A percentile compares a stretch with the other conserved stretches of the same genome.
Evolutionary conservation across 2,113 vertebrate genomes (phyloP).

Genomic region (Emydocephalus ijimae): DNA sequence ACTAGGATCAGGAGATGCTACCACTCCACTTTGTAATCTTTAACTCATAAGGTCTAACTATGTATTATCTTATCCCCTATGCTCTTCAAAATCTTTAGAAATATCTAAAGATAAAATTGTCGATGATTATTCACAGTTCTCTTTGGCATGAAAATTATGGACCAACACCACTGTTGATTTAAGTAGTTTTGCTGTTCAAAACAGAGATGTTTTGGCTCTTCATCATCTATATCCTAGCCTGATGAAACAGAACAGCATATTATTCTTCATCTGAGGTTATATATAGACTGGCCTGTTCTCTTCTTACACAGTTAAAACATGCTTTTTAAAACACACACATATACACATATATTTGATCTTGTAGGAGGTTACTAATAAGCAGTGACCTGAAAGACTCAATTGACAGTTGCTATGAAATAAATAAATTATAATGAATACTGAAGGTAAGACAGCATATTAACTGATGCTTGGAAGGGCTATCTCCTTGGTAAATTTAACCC

Average conservation of each 20-base stretch:
- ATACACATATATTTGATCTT: neutral
- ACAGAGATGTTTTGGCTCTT: neutral
- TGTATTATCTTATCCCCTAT: neutral
- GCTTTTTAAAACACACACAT: neutral
- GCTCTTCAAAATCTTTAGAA: neutral
- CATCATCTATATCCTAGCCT: neutral
- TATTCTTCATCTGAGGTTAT: neutral
- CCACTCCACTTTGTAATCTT: neutral
- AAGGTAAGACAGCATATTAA: neutral
- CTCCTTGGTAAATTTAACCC: neutral
- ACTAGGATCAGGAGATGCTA: neutral
- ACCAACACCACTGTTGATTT: neutral
- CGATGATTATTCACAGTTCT: neutral
- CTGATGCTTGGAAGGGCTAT: neutral
- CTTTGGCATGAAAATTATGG: neutral
- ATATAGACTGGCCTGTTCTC: neutral
- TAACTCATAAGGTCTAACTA: neutral
- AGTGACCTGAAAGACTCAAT: neutral
- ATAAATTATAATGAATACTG: neutral
- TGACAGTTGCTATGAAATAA: neutral
- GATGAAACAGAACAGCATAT: neutral
- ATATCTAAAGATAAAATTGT: neutral
- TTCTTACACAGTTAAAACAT: neutral
- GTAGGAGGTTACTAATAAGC: neutral
- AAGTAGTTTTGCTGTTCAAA: neutral